Evolutionary conservation across 2,113 vertebrate species (phyloP).

Genomic region (Centropus bengalensis): DNA sequence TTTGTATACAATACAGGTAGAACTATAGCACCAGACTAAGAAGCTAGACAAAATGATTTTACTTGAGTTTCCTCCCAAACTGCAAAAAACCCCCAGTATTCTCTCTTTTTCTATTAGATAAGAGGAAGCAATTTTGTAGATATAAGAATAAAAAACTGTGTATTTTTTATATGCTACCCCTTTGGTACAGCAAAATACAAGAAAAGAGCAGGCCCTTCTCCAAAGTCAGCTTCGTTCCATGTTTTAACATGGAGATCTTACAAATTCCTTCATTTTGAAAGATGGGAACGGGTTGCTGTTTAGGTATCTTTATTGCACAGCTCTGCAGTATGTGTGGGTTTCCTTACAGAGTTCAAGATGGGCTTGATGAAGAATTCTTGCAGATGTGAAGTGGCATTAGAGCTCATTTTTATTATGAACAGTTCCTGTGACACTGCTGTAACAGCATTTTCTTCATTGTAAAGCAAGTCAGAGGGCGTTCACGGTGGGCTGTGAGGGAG

Average conservation of each 20-base stretch:
- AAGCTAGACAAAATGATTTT: neutral
- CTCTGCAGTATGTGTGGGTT: neutral
- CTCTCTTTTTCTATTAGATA: neutral
- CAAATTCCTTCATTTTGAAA: neutral
- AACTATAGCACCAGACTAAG: neutral
- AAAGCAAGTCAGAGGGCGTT: neutral
- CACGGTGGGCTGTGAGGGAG: neutral
- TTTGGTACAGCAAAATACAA: neutral
- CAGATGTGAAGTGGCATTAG: neutral
- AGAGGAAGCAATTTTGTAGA: neutral
- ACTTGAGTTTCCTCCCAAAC: neutral
- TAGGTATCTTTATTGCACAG: neutral
- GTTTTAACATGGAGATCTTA: neutral
- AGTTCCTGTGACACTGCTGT: neutral
- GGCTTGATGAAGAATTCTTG: neutral
- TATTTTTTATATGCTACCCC: neutral
- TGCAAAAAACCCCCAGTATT: neutral
- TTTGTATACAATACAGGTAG: neutral
- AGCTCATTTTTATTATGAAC: neutral
- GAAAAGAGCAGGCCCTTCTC: neutral
- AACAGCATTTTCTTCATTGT: neutral
- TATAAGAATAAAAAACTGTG: fast-evolving
- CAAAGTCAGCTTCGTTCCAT: neutral
- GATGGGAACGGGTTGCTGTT: neutral
- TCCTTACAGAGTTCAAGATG: neutral